These are phyloP conservation scores for Cyprinodon variegatus DNA, from an alignment of 2,113 vertebrate genomes.

Conservation along the genomic window DNA sequence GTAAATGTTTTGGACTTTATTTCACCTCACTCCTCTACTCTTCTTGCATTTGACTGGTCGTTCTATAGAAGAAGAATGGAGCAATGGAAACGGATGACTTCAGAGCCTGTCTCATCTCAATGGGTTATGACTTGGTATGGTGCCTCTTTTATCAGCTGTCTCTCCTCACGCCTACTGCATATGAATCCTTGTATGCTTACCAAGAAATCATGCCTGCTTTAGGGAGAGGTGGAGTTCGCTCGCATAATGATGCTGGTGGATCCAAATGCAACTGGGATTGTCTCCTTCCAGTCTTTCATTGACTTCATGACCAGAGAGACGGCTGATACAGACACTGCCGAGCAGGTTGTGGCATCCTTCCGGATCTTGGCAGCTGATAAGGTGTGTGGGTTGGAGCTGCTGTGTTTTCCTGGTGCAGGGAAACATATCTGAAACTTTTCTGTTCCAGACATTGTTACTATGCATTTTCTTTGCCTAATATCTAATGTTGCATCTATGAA, in stretches of 20 bases:
- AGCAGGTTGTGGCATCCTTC: conserved; percentile 96
- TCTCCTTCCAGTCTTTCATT: conserved; percentile 97
- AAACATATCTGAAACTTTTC: conserved; percentile 31
- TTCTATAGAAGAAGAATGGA: conserved; percentile 93
- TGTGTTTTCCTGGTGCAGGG: conserved; percentile 4
- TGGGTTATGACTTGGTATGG: conserved; percentile 98
- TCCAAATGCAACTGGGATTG: conserved; percentile 84
- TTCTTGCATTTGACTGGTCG: conserved; percentile 38
- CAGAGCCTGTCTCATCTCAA: conserved; percentile 98
- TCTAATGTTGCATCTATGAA: conserved; percentile 14
- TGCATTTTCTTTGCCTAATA: conserved; percentile 26
- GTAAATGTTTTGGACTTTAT: neutral
- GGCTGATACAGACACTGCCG: conserved; percentile 91
- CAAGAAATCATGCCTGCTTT: neutral
- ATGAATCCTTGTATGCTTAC: neutral
- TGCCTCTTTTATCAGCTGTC: neutral
- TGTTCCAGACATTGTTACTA: conserved; percentile 27
- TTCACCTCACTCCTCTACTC: neutral
- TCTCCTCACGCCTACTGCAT: neutral
- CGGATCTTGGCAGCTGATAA: conserved; percentile 94
- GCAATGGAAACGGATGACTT: conserved; percentile 97
- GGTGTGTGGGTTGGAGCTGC: conserved; percentile 70
- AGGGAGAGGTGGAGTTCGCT: conserved; percentile 93
- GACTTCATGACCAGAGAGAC: conserved; percentile 97
- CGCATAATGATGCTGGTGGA: conserved; percentile 96